Percentiles rank a stretch among this genome's conserved stretches.
These are phyloP conservation scores for Diorhabda carinulata DNA, from an alignment of 1,140 invertebrate genomes.

Conservation along the genomic window DNA sequence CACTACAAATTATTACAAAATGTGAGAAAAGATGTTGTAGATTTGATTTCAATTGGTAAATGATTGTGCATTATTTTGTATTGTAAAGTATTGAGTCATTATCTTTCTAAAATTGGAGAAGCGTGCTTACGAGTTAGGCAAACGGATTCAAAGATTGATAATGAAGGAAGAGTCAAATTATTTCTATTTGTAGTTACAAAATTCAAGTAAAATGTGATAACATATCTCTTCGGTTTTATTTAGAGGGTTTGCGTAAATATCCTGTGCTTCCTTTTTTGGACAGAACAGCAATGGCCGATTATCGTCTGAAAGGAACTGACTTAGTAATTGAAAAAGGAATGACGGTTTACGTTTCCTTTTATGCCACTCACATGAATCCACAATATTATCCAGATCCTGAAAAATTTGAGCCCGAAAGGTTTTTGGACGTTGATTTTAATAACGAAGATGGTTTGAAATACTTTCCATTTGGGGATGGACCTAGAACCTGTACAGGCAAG, in stretches of 20 bases:
- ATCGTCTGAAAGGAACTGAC: constrained; percentile 48
- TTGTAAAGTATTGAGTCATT: no score
- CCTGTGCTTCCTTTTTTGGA: constrained; percentile 50
- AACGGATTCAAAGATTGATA: no score
- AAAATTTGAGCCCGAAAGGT: constrained; percentile 50
- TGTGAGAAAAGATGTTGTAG: no score
- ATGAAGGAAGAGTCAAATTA: no score
- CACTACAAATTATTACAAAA: no score
- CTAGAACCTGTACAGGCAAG: constrained; percentile 29
- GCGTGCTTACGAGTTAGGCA: no score
- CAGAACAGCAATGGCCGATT: constrained; percentile 48
- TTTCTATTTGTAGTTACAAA: no score
- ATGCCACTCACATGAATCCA: constrained; percentile 41
- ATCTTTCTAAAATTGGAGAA: no score
- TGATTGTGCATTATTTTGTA: no score
- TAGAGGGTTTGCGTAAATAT: constrained; percentile 53
- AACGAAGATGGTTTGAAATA: constrained; percentile 19
- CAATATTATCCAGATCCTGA: constrained; percentile 49
- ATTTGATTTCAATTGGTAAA: no score
- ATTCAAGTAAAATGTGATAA: no score
- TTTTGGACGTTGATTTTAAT: constrained; percentile 38
- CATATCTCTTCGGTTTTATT: not conserved
- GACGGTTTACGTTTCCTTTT: constrained; percentile 48
- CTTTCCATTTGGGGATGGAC: constrained; percentile 31
- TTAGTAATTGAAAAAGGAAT: constrained; percentile 46